Evolutionary conservation across 2,113 vertebrate genomes (phyloP), one percentile per base, ranked within the genome.

Genomic region (Todiramphus saurophagus): DNA sequence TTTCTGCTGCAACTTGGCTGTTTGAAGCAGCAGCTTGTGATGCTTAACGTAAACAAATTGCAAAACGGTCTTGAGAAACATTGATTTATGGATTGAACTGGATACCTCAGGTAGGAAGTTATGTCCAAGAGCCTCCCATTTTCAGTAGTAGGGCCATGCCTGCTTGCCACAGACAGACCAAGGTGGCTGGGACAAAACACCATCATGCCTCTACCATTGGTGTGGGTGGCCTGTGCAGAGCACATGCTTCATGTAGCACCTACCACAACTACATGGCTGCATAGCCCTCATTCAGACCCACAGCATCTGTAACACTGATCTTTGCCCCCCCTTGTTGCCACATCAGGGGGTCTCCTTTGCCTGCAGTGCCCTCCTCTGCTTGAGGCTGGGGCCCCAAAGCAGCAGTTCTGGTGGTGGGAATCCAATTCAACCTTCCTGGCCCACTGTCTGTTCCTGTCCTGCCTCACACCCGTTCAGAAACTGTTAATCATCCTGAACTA

Each of bases 401-500:
- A 53, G 41, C 0, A 0, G 23, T 2, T 4, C 5, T 4, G 62
- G 10, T 41, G 31, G 19, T 91, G 83, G 72, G 87, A 90, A 75
- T 80, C 59, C 41, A 39, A 63, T 16, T 30, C 2, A 15, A 27
- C 67, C 35, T 83, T 75, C 53, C 51, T 0, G 0, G 30, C 25
- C n/a, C 28, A 25, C 3, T 4, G 27, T 10, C 27, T 89, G 64
- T n/a, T 86, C 69, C 85, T 78, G 79, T 70, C 50, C 94, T 75
- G 44, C 31, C 53, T 87, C 58, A n/a, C 1, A 5, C 41, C 75
- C 14, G 3, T 93, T 88, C 79, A 91, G 84, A 94, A 89, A 86
- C 75, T 89, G 70, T 89, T 96, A 94, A 97, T 95, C 90, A 91
- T 84, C 51, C 78, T 87, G 77, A 89, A 91, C 72, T 93, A 39